Evolutionary conservation across 2,888 invertebrate genomes (phyloP), one percentile per base, ranked within the genome.

Genomic region (Mystacides longicornis): DNA sequence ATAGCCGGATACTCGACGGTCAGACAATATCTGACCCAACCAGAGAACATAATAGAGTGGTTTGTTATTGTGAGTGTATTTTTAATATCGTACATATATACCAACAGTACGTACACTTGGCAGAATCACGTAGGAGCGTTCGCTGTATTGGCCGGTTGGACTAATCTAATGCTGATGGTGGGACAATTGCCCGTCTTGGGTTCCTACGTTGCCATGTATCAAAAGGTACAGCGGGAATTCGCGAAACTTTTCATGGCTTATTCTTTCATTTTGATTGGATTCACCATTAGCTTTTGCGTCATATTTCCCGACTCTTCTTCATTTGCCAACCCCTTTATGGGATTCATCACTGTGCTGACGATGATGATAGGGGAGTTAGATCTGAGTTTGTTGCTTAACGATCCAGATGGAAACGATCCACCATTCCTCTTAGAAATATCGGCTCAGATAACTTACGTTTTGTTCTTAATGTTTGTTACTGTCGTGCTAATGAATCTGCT

Each of bases 291-390:
- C 67, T 92, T 92, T 66, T 90, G 90, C 70, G 90, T 92, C 1
- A 87, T 92, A 66, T 92, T 91, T 68, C 90, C 90, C 0, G 84
- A 86, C 60, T 87, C 87, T 0, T 85, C 87, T 14, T 86, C 87
- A 0, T 90, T 91, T 66, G 85, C 87, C 11, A 89, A 89, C 70
- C 90, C 90, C 0, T 86, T 90, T 62, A 88, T 89, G 71, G 89
- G 89, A 7, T 82, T 91, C 59, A 89, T 91, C 57, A 88, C 90
- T 1, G 89, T 91, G 3, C 69, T 91, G 57, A 90, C 89, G 0
- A 91, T 91, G 90, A 91, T 91, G 90, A 90, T 89, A 5, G 91
- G 91, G 0, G 91, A 91, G 69, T 73, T 90, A 63, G 88, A 87
- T 67, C 77, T 91, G 59, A 87, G 88, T 66, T 75, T 89, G 54